Conservation (phyloP, 2,888 invertebrate genomes). For the Cataglyphis albicans region DNA sequence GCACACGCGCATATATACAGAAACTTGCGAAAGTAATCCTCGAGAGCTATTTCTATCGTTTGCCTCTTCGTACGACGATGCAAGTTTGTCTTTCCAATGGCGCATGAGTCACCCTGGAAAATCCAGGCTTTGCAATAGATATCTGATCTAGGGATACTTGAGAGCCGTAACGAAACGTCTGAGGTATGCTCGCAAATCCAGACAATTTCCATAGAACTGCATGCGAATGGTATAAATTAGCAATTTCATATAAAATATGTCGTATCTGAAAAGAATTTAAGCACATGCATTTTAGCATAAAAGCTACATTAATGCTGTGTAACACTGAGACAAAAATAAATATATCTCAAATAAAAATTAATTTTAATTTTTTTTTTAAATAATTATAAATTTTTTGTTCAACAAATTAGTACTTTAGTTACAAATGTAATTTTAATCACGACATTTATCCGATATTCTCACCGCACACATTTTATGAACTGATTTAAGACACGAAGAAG, state of each 20-base stretch:
- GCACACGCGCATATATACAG: background rate
- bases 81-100: conserved; percentile 51
- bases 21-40: conserved; percentile 20
- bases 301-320: background rate
- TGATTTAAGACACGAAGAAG: background rate
- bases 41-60: conserved; percentile 32
- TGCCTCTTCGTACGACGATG: conserved; percentile 39
- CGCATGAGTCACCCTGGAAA: conserved; percentile 36
- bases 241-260: background rate
- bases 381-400: conserved; percentile 14
- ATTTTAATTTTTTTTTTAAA: background rate
- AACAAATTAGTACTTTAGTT: conserved; percentile 2
- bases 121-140: conserved; percentile 43
- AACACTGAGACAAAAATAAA: background rate
- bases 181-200: conserved; percentile 7
- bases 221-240: background rate
- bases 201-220: background rate
- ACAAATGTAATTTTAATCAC: background rate
- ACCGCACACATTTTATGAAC: background rate
- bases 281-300: background rate
- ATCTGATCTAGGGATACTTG: conserved; percentile 41
- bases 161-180: background rate
- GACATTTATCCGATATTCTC: background rate
- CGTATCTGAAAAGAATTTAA: background rate
- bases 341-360: background rate